phyloP scores from a whole-genome alignment of 2,113 vertebrate species.

The Prunella fulvescens region DNA sequence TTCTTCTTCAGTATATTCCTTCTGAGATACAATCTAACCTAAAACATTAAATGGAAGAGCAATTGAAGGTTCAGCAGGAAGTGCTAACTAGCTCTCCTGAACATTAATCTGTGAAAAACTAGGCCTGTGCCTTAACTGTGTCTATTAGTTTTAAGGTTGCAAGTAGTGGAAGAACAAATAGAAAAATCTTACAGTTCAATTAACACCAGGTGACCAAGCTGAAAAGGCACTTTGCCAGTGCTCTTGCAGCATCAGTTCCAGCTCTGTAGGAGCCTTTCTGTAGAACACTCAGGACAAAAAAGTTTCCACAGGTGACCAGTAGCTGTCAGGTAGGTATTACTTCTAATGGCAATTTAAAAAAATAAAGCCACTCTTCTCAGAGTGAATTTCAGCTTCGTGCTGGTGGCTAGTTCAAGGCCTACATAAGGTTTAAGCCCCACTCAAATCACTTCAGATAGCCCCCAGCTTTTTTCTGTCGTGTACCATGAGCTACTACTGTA shows the following conservation, averaged over 20 bases:
- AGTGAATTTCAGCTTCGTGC: neutral
- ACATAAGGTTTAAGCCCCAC: neutral
- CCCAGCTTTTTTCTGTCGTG: neutral
- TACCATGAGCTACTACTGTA: neutral
- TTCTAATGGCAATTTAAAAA: neutral
- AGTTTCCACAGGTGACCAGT: neutral
- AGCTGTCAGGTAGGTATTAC: neutral
- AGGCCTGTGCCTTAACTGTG: rapidly evolving
- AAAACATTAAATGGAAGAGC: neutral
- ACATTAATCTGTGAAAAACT: neutral
- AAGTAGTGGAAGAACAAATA: neutral
- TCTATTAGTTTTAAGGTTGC: neutral
- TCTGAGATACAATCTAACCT: neutral
- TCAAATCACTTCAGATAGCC: neutral
- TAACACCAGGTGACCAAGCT: neutral
- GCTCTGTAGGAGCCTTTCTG: neutral
- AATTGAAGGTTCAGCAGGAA: neutral
- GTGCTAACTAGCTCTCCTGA: neutral
- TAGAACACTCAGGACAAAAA: neutral
- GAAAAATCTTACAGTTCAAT: neutral
- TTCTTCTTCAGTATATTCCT: rapidly evolving
- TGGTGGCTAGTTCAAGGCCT: neutral
- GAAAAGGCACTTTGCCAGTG: neutral
- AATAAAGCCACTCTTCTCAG: neutral
- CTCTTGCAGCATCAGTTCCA: neutral